Conservation (phyloP, 2,113 vertebrate genomes). For the Pseudorhombus dupliciocellatus region DNA sequence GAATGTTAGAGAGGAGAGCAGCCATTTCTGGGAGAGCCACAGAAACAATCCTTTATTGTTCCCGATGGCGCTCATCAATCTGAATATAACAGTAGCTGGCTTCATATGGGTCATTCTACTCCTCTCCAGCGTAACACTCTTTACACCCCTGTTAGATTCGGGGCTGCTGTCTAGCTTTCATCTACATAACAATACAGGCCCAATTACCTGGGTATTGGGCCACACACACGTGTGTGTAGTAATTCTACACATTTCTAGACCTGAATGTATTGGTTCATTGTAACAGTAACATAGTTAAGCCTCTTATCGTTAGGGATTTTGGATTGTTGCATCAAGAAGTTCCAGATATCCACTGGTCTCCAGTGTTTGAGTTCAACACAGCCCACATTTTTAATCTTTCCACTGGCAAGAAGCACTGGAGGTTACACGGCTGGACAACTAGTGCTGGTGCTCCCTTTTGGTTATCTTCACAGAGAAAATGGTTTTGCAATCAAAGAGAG, state of each 20-base stretch:
- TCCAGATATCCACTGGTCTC: too few species aligned
- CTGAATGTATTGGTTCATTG: not conserved
- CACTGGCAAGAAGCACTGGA: not conserved
- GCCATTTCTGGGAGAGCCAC: slow-evolving; percentile 10
- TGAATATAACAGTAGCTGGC: slow-evolving; percentile 40
- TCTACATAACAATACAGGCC: slow-evolving; percentile 24
- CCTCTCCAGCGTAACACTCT: slow-evolving; percentile 20
- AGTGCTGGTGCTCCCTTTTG: slow-evolving; percentile 3
- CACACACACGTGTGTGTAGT: not conserved
- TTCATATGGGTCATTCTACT: slow-evolving; percentile 37
- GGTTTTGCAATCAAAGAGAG: slow-evolving; percentile 38
- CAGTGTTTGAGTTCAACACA: not conserved
- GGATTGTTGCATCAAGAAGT: too few species aligned
- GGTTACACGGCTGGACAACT: slow-evolving; percentile 8
- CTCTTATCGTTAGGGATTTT: too few species aligned
- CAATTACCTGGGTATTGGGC: slow-evolving; percentile 20
- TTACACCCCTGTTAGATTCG: slow-evolving; percentile 14
- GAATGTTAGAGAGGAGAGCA: slow-evolving; percentile 32
- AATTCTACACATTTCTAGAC: not conserved
- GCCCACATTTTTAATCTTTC: not conserved
- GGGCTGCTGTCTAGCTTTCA: slow-evolving; percentile 26
- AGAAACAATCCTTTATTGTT: slow-evolving; percentile 37
- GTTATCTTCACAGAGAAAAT: slow-evolving; percentile 20
- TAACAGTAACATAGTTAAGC: too few species aligned
- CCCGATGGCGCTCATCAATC: slow-evolving; percentile 42